Evolutionary conservation across 2,797 vertebrate species (phyloP), one percentile per base, ranked within the genome.

Genomic region (Gobio occitaniae): DNA sequence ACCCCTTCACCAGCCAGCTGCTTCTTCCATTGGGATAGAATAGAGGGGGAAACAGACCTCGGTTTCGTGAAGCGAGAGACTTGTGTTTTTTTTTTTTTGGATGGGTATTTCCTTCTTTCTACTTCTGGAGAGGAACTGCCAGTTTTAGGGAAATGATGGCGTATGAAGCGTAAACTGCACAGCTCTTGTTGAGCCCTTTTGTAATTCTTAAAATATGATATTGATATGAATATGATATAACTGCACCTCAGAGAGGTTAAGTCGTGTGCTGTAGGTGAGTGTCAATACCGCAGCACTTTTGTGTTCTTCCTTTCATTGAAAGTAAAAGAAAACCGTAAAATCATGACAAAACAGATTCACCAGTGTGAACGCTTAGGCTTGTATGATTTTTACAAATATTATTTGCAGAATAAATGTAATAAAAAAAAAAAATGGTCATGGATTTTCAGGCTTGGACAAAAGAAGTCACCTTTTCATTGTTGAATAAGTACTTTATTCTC

Each of bases 401-500:
- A 93, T 95, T 95, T 95, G 93, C 94, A 94, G 91, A 96, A 95
- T 95, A 95, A 95, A 95, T 50, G 68, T 78, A 78, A 74, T 52
- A 50, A 29, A 56, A 38, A 54, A 38, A 54, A 32, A 1, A 32
- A 32, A 32, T 15, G 8, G 6, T 63, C 15, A 21, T 44, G 36
- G 32, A 7, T 56, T 81, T 4, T 11, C 25, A 29, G 29, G 16
- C 87, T 19, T 83, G 13, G 12, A 16, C 25, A 48, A 80, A 87
- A 69, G 0, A 87, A 54, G 78, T 59, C 72, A 61, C 61, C 66
- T 56, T 56, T 36, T 85, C 78, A 82, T 92, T 92, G 93, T 93
- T 95, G 85, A 94, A 90, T 95, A 94, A 94, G 93, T 95, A 96
- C 93, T 96, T 95, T 95, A 95, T 95, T 95, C 92, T 95, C 94